Evolutionary conservation across 1,140 invertebrate species (phyloP).

Genomic region (Caenorhabditis tropicalis): DNA sequence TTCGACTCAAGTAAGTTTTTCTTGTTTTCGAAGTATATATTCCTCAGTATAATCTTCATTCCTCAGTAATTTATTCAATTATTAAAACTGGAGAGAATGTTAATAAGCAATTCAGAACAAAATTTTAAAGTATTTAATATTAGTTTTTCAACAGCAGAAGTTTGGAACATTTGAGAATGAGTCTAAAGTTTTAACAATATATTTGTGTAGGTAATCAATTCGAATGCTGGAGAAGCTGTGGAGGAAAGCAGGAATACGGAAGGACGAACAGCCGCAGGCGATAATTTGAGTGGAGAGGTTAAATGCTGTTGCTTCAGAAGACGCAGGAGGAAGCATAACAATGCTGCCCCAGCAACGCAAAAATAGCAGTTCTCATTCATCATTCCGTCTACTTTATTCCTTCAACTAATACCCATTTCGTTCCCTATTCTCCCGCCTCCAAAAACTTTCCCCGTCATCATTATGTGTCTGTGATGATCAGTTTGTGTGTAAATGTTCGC

Average conservation of each 20-base stretch:
- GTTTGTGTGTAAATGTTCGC: conserved; percentile 24
- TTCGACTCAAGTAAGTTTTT: conserved; percentile 42
- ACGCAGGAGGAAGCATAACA: conserved; percentile 53
- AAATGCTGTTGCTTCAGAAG: conserved; percentile 70
- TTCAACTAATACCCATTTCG: neutral
- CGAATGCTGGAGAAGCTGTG: conserved; percentile 67
- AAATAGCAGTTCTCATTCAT: neutral
- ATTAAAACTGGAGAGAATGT: no score
- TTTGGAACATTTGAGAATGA: no score
- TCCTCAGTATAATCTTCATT: no score
- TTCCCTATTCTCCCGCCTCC: neutral
- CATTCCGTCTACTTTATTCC: neutral
- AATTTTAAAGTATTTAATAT: no score
- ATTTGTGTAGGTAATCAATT: conserved; percentile 66
- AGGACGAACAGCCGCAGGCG: conserved; percentile 49
- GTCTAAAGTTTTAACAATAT: no score
- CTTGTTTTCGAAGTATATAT: neutral
- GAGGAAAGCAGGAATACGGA: conserved; percentile 57
- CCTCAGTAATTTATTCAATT: no score
- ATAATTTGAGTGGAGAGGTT: conserved; percentile 66
- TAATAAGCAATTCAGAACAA: no score
- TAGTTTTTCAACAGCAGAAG: no score
- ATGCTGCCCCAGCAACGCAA: neutral
- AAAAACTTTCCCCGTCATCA: conserved; percentile 38
- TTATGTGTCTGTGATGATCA: conserved; percentile 33